Conservation (phyloP, 2,113 vertebrate genomes). For the Hemiscyllium ocellatum region DNA sequence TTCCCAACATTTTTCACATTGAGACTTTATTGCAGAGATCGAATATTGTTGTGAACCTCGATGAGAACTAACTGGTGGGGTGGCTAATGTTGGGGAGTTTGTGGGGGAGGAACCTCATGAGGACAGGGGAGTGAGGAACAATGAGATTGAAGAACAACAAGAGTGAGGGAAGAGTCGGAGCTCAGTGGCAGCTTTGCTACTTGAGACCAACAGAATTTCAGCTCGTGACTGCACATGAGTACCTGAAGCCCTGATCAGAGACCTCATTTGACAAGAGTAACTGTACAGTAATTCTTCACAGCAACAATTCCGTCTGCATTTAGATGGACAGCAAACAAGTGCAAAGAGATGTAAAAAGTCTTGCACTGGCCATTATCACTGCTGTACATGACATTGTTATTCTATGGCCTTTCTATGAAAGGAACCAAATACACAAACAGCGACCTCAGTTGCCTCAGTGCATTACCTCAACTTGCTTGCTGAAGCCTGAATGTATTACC, state of each 20-base stretch:
- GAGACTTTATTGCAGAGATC: too few species aligned
- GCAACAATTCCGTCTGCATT: neutral
- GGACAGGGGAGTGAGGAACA: too few species aligned
- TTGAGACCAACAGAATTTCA: too few species aligned
- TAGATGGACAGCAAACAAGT: neutral
- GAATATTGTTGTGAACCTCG: too few species aligned
- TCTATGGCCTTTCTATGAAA: neutral
- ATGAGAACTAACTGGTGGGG: too few species aligned
- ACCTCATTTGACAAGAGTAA: neutral
- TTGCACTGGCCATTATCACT: neutral
- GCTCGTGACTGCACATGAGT: too few species aligned
- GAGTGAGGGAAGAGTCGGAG: too few species aligned
- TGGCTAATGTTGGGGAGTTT: too few species aligned
- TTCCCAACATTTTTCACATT: too few species aligned
- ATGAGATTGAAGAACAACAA: too few species aligned
- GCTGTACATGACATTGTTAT: neutral
- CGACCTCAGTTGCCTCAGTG: neutral
- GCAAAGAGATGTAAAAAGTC: neutral
- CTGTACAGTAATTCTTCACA: neutral
- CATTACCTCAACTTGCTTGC: neutral
- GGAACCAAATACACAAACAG: neutral
- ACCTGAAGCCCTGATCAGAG: neutral
- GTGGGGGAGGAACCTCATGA: too few species aligned
- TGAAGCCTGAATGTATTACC: neutral
- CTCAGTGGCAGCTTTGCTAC: too few species aligned